Evolutionary conservation across 1,140 invertebrate species (phyloP).

Genomic region (Drosophila takahashii): DNA sequence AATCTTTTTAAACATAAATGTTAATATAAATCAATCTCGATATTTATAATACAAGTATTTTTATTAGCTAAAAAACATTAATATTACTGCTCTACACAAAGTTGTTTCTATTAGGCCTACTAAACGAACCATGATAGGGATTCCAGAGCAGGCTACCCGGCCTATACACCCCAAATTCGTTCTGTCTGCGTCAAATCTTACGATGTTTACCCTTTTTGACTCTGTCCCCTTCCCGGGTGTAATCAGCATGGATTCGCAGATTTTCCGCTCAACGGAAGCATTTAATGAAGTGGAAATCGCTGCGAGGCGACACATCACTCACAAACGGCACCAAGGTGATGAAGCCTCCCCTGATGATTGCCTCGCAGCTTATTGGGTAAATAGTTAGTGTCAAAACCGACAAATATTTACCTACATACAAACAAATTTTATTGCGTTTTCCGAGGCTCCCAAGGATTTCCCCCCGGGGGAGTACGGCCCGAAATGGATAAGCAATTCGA

Average conservation of each 20-base stretch:
- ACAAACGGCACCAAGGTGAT: conserved; percentile 38
- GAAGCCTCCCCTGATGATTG: conserved; percentile 31
- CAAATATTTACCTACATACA: conserved; percentile 72
- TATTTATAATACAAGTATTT: too few relatives aligned
- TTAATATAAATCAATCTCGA: too few relatives aligned
- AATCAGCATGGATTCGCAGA: conserved; percentile 67
- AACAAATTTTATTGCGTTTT: conserved; percentile 62
- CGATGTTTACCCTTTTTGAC: conserved; percentile 53
- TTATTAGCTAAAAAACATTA: neutral
- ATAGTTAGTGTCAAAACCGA: conserved; percentile 71
- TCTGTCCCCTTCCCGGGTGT: conserved; percentile 9
- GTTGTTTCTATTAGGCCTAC: neutral
- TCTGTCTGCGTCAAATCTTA: conserved; percentile 1
- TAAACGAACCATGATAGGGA: neutral
- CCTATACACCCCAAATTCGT: neutral
- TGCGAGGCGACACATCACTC: conserved; percentile 48
- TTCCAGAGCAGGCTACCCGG: neutral
- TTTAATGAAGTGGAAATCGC: conserved; percentile 80
- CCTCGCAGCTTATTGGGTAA: conserved; percentile 47
- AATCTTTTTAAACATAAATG: too few relatives aligned
- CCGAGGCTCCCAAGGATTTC: neutral
- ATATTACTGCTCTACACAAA: neutral
- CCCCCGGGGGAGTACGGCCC: conserved; percentile 10
- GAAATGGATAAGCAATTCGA: conserved; percentile 34
- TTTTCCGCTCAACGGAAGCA: conserved; percentile 72